Evolutionary conservation across 2,797 vertebrate species (phyloP).

Genomic region (Micropoecilia bifurca): DNA sequence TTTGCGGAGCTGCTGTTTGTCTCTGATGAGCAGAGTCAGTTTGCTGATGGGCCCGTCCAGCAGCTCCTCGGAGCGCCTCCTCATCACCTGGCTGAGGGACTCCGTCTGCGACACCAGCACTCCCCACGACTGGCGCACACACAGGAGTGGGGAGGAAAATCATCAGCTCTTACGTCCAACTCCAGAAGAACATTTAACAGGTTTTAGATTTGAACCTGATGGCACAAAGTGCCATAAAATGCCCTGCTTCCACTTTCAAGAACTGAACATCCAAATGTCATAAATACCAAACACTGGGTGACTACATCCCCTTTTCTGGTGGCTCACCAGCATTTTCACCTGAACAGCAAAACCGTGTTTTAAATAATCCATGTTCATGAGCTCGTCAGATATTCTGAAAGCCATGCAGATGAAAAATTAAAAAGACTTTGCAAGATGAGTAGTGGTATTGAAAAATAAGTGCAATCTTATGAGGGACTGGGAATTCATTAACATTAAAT

Average conservation of each 20-base stretch:
- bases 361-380: conserved; percentile 14
- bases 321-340: not conserved
- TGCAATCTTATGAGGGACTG: conserved; percentile 3
- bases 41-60: conserved; percentile 90
- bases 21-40: conserved; percentile 90
- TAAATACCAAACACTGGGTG: not conserved
- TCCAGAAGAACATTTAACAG: not conserved
- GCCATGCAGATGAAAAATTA: conserved; percentile 11
- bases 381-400: conserved; percentile 23
- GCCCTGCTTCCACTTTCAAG: not conserved
- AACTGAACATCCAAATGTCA: not conserved
- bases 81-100: conserved; percentile 88
- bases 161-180: not conserved
- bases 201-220: not conserved
- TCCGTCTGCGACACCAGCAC: conserved; percentile 90
- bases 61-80: conserved; percentile 89
- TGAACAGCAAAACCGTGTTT: not conserved
- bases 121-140: conserved; percentile 86
- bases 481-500: conserved; percentile 9
- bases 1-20: conserved; percentile 95
- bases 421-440: not conserved
- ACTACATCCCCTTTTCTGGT: not conserved
- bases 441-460: not conserved
- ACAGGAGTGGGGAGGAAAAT: not conserved
- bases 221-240: not conserved